phyloP scores from a whole-genome alignment of 2,888 invertebrate species.

The Sesia apiformis region DNA sequence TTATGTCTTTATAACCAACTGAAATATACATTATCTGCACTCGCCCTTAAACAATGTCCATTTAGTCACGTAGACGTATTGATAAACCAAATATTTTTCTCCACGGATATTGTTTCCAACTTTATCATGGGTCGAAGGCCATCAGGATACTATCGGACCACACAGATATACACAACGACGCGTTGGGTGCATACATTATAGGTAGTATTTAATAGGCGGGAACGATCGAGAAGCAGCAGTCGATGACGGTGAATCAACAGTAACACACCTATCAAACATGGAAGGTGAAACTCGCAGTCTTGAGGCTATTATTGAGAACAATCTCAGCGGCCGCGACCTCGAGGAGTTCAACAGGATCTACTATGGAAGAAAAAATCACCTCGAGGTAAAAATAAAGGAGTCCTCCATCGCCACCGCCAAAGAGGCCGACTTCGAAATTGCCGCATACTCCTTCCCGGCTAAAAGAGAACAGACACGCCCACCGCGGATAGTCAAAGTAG shows the following conservation, averaged over 20 bases:
- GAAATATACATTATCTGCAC: background rate
- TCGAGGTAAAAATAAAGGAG: slow-evolving; percentile 52
- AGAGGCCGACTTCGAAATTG: slow-evolving; percentile 70
- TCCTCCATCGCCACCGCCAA: slow-evolving; percentile 71
- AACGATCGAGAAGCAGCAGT: slow-evolving; percentile 25
- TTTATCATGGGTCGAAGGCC: slow-evolving; percentile 59
- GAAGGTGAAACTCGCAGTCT: slow-evolving; percentile 61
- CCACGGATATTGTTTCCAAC: slow-evolving; percentile 27
- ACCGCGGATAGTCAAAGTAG: slow-evolving; percentile 86
- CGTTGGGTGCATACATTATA: slow-evolving; percentile 1
- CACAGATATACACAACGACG: slow-evolving; percentile 19
- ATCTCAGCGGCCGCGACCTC: slow-evolving; percentile 53
- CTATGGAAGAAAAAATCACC: slow-evolving; percentile 51
- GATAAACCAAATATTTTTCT: slow-evolving; percentile 51
- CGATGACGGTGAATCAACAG: slow-evolving; percentile 15
- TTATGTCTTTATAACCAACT: too few relatives aligned
- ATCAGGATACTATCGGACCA: slow-evolving; percentile 31
- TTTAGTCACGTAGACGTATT: slow-evolving; percentile 8
- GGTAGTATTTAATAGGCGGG: slow-evolving; percentile 37
- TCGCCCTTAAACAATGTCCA: background rate
- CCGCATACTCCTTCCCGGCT: slow-evolving; percentile 61
- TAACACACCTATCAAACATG: slow-evolving; percentile 26
- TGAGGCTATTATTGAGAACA: slow-evolving; percentile 56
- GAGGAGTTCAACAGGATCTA: slow-evolving; percentile 65
- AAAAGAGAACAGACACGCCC: slow-evolving; percentile 72